Evolutionary conservation across 2,888 invertebrate genomes (phyloP).

Genomic region (Tenthredo amoena): DNA sequence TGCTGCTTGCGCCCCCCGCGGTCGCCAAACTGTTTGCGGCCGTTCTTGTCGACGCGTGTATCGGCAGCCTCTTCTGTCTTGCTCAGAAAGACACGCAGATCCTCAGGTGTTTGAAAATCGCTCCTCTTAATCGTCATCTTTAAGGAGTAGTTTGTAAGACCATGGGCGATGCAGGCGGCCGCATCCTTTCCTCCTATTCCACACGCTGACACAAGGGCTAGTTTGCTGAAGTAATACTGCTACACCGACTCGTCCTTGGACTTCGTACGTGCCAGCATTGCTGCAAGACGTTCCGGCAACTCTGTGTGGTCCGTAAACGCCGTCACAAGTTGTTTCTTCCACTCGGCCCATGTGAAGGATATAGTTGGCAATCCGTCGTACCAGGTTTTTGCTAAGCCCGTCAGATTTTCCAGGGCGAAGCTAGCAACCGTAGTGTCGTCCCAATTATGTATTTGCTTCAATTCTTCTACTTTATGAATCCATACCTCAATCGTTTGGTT

Average conservation of each 20-base stretch:
- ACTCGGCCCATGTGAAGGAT: too few species aligned
- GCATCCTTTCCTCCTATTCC: constrained; percentile 13
- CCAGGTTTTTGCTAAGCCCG: too few species aligned
- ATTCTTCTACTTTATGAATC: too few species aligned
- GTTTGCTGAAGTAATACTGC: constrained; percentile 51
- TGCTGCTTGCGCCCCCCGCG: background rate
- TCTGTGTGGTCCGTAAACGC: too few species aligned
- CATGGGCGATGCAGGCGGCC: constrained; percentile 38
- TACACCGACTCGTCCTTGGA: constrained; percentile 46
- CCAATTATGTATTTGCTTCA: too few species aligned
- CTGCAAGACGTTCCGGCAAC: constrained; percentile 37
- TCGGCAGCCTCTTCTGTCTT: constrained; percentile 25
- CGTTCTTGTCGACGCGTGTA: background rate
- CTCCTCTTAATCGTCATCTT: constrained; percentile 34
- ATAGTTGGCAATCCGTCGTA: too few species aligned
- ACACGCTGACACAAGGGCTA: constrained; percentile 48
- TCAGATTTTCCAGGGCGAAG: too few species aligned
- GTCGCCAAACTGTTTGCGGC: background rate
- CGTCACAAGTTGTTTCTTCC: too few species aligned
- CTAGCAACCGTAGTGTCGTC: too few species aligned
- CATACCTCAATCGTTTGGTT: too few species aligned
- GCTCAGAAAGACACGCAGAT: constrained; percentile 50
- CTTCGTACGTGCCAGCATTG: constrained; percentile 46
- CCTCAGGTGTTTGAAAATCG: constrained; percentile 53
- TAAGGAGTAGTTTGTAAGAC: constrained; percentile 45